phyloP scores from a whole-genome alignment of 2,888 invertebrate species.

The Stenodema calcarata region DNA sequence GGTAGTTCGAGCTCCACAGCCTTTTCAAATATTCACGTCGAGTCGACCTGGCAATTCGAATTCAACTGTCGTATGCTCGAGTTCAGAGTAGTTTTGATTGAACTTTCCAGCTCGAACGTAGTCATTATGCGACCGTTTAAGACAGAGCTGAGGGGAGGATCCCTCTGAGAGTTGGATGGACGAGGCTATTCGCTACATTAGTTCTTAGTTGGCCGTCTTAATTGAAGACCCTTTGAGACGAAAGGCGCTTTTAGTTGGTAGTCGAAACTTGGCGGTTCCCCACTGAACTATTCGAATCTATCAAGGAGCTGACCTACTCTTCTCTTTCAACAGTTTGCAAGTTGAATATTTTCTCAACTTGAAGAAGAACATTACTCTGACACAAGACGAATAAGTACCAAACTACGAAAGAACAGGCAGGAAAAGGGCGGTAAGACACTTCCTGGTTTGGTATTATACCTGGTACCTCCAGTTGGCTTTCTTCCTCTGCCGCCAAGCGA shows the following conservation, averaged over 20 bases:
- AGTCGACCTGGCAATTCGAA: background rate
- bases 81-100: background rate
- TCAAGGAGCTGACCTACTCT: background rate
- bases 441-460: too few relatives aligned
- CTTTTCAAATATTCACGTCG: background rate
- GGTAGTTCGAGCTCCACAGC: background rate
- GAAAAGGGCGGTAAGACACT: too few relatives aligned
- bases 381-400: too few relatives aligned
- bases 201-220: slow-evolving; percentile 3
- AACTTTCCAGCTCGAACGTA: background rate
- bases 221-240: background rate
- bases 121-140: background rate
- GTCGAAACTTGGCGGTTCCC: background rate
- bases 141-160: background rate
- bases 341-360: too few relatives aligned
- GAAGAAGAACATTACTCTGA: too few relatives aligned
- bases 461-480: too few relatives aligned
- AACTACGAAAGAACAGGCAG: too few relatives aligned
- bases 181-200: background rate
- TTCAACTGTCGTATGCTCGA: background rate
- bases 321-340: too few relatives aligned
- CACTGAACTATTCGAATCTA: background rate
- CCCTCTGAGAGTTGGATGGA: background rate
- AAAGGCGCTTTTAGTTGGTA: background rate
- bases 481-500: too few relatives aligned